Evolutionary conservation across 2,113 vertebrate species (phyloP), one percentile per base, ranked within the genome.

Genomic region (Oryzias javanicus): DNA sequence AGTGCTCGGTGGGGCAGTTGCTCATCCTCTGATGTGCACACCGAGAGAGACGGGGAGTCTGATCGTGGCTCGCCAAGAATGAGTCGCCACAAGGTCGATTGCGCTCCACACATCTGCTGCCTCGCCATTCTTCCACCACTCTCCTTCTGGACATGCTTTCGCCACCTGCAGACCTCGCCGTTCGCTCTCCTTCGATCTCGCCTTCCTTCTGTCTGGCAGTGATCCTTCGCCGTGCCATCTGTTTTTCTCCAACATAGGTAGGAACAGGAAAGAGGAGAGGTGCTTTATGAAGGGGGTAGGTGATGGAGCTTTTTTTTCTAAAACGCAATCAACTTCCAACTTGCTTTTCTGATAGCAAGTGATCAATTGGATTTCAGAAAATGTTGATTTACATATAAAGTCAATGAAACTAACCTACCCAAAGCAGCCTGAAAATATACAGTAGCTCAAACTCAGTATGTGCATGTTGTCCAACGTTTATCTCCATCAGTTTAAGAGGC

Each of bases 181-280:
- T 81, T 82, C 64, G 45, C 70, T 69, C 55, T 70, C 59, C 67
- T 62, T 76, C 57, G 4, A 54, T 51, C 78, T 73, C 67, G 67
- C 55, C 56, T 60, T 65, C 78, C 79, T 55, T 70, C 79, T 77
- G 82, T 74, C 81, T 82, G 80, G 75, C 54, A 65, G 71, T 78
- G 77, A 82, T 80, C 81, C 78, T 78, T 79, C 77, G 80, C 83
- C 85, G 73, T 53, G 46, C 83, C 85, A 86, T 86, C 83, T 88
- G 85, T 80, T 80, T 79, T 67, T 12, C 76, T 65, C 6, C 14
- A 57, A 65, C 64, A 64, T 42, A 67, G 76, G 51, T 5, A 50
- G 64, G 13, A 18, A 20, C 35, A 8, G 25, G 35, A 52, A 66
- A 62, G 56, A 48, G 44, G 49, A 74, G 6, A 29, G 7, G 7